Base-by-base conservation (phyloP, 1,140 invertebrate genomes). In the Drosophila setifemur region DNA sequence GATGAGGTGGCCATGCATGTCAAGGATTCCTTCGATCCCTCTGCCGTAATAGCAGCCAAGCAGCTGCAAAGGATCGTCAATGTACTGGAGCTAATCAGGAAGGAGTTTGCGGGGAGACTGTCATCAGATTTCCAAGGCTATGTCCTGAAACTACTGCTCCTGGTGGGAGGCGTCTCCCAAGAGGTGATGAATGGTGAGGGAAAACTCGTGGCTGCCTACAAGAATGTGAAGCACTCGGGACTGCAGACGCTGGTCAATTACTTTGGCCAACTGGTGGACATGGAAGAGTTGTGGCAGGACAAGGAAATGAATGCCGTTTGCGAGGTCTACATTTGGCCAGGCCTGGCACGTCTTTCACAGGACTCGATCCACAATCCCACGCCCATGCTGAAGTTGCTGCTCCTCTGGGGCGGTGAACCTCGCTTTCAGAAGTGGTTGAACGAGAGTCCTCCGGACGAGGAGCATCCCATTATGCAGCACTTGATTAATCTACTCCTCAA, bases 331-430 rank as follows among this genome's bases (percentile, higher is more conserved):
- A 92, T 99, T 11, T 98, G 96, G 94, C 96, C 96, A 0, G 93
- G 94, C 79, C 90, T 97, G 40, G 91, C 93, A n/a, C 95, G 94
- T 79, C 88, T 98, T 1, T 93, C 95, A 0, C 91, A 93, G 45
- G 97, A 98, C 86, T 95, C 96, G 21, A 94, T 97, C 45, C 94
- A 96, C 72, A 95, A 93, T 76, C 96, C 96, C 1, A 97, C 97
- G 2, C 93, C 95, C 1, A 90, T 98, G 40, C 90, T 98, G 7
- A 96, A 95, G 89, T 90, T 98, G 2, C 92, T 98, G 5, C 90
- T 93, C 2, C 90, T 92, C 1, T 98, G 97, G 96, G 93, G 94
- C 57, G 54, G 61, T 0, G 73, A 88, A 7, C 71, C 77, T 0
- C 53, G 57, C 26, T 86, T 71, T 9, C 78, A 79, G 28, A 11